Evolutionary conservation across 2,797 vertebrate species (phyloP).

Genomic region (Crax fasciolata): DNA sequence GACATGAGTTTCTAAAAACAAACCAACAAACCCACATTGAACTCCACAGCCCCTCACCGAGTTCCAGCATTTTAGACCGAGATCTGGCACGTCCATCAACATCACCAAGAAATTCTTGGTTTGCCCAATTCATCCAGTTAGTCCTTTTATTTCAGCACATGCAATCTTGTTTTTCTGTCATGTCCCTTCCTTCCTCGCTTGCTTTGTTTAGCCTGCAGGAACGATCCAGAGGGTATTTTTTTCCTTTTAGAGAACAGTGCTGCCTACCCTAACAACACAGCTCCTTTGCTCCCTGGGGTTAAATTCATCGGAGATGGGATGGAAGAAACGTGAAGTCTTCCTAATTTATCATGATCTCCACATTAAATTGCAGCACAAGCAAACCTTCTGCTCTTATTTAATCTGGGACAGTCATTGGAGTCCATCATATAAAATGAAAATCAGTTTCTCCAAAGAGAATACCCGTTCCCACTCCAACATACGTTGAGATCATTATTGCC

Average conservation of each 20-base stretch:
- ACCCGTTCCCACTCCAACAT: background rate
- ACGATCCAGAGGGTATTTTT: background rate
- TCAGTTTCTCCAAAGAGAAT: background rate
- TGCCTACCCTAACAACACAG: background rate
- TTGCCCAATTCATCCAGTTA: background rate
- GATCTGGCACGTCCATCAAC: background rate
- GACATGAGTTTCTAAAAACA: fast-evolving
- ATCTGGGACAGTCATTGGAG: background rate
- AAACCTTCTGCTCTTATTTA: background rate
- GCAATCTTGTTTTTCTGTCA: background rate
- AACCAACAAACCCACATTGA: background rate
- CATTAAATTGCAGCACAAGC: background rate
- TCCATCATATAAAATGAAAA: background rate
- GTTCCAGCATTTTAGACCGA: background rate
- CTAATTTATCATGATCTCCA: background rate
- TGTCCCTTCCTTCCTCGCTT: background rate
- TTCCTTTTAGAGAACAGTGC: background rate
- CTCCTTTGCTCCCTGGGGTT: background rate
- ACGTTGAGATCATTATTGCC: fast-evolving
- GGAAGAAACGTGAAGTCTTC: background rate
- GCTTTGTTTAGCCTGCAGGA: background rate
- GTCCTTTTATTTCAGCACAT: background rate
- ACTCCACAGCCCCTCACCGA: background rate
- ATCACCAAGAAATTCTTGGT: background rate
- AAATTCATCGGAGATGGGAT: background rate